A percentile compares a stretch with the other conserved stretches of the same genome.
Conservation (phyloP, 2,888 invertebrate species). For the Drosophila affinis region DNA sequence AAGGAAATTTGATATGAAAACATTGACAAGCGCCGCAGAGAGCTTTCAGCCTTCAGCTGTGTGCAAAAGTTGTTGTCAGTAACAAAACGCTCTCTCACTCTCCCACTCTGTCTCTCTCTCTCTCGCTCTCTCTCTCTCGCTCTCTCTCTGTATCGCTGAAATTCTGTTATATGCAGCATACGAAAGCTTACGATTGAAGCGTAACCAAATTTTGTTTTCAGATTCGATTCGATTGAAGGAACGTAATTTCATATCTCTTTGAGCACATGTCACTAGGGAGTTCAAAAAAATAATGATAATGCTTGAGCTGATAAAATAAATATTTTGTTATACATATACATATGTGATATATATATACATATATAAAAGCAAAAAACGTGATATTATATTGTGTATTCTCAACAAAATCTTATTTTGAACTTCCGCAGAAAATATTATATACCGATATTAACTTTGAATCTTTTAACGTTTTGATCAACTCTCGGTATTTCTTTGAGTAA, state of each 20-base stretch:
- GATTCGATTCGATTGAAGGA: constrained; percentile 16
- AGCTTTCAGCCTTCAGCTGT: constrained; percentile 64
- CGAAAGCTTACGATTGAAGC: constrained; percentile 18
- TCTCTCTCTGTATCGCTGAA: constrained; percentile 20
- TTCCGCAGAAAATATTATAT: too few species aligned
- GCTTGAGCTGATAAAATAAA: neutral
- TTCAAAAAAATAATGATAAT: constrained; percentile 1
- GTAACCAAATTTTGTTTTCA: constrained; percentile 17
- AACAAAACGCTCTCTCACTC: constrained; percentile 15
- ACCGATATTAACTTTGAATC: too few species aligned
- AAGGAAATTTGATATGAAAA: constrained; percentile 56
- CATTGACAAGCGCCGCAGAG: constrained; percentile 43
- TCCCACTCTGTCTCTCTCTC: constrained; percentile 6
- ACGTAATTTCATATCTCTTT: constrained; percentile 14
- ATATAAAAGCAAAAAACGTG: too few species aligned
- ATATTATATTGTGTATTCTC: too few species aligned
- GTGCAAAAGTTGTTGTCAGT: constrained; percentile 36
- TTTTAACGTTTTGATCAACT: too few species aligned
- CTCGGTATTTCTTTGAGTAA: too few species aligned
- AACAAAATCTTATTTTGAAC: too few species aligned
- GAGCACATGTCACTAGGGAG: constrained; percentile 10
- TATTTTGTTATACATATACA: neutral
- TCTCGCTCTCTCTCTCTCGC: too few species aligned
- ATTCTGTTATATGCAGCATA: constrained; percentile 19
- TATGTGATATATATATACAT: neutral